These are phyloP conservation scores for Congeria kusceri DNA, from an alignment of 2,888 invertebrate species.

Conservation along the genomic window DNA sequence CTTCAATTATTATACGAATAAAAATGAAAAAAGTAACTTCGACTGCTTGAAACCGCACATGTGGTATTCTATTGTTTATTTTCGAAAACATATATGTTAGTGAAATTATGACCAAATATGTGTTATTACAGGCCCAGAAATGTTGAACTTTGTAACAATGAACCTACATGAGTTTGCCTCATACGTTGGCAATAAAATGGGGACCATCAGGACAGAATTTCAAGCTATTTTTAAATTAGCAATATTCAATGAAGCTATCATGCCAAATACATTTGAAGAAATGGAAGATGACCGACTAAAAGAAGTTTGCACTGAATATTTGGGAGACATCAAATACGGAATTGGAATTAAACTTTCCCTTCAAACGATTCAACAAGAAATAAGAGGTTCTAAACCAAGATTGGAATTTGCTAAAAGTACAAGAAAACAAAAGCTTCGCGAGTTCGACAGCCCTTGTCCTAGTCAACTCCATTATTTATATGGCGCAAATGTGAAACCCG, in stretches of 20 bases:
- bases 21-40: no score
- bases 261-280: slow-evolving; percentile 17
- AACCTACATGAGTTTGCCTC: slow-evolving; percentile 17
- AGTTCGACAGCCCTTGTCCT: slow-evolving; percentile 16
- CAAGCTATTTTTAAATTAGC: slow-evolving; percentile 9
- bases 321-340: slow-evolving; percentile 20
- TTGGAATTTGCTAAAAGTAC: background rate
- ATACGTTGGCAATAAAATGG: slow-evolving; percentile 3
- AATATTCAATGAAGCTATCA: slow-evolving; percentile 36
- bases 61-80: no score
- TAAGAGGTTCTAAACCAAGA: background rate
- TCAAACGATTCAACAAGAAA: slow-evolving; percentile 7
- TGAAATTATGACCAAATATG: background rate
- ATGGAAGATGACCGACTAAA: slow-evolving; percentile 30
- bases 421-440: slow-evolving; percentile 1
- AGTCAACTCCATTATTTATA: slow-evolving; percentile 5
- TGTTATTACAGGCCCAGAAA: background rate
- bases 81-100: no score
- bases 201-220: background rate
- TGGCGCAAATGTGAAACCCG: slow-evolving; percentile 3
- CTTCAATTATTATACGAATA: no score
- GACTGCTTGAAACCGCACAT: no score
- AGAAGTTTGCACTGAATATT: slow-evolving; percentile 10
- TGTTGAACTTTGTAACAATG: background rate
- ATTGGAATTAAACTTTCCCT: slow-evolving; percentile 14